phyloP scores from a whole-genome alignment of 2,888 invertebrate species.

The Cerastis leucographa region DNA sequence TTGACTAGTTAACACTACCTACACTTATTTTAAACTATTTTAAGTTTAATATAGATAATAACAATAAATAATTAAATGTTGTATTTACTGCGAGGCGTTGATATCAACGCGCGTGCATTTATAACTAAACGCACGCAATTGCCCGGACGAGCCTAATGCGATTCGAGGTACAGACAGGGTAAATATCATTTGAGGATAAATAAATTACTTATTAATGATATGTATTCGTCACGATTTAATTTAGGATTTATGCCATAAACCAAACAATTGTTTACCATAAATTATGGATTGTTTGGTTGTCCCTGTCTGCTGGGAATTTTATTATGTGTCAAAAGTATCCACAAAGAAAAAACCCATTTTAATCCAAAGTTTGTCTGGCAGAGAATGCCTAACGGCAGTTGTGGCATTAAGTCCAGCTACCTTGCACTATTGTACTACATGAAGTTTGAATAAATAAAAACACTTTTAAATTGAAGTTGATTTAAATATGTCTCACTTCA shows the following conservation, averaged over 20 bases:
- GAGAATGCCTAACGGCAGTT: no score
- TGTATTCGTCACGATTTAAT: constrained; percentile 27
- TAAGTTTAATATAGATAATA: constrained; percentile 17
- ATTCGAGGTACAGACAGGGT: constrained; percentile 67
- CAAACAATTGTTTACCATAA: no score
- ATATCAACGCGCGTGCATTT: constrained; percentile 64
- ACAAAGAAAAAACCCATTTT: background rate
- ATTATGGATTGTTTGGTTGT: constrained; percentile 4
- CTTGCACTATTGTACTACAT: no score
- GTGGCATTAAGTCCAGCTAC: no score
- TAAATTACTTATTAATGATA: constrained; percentile 17
- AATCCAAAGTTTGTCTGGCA: no score
- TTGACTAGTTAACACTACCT: constrained; percentile 9
- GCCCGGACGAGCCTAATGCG: constrained; percentile 30
- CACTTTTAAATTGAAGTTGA: constrained; percentile 10
- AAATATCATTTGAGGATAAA: constrained; percentile 62
- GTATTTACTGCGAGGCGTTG: constrained; percentile 55
- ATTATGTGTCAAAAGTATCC: no score
- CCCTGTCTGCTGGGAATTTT: background rate
- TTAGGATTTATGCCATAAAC: background rate
- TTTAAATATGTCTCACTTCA: background rate
- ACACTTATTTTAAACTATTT: background rate
- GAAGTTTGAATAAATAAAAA: background rate
- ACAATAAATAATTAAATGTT: constrained; percentile 7
- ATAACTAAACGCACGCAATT: constrained; percentile 63